Base-by-base conservation (phyloP, 1,140 invertebrate species). In the Eurosta solidaginis region DNA sequence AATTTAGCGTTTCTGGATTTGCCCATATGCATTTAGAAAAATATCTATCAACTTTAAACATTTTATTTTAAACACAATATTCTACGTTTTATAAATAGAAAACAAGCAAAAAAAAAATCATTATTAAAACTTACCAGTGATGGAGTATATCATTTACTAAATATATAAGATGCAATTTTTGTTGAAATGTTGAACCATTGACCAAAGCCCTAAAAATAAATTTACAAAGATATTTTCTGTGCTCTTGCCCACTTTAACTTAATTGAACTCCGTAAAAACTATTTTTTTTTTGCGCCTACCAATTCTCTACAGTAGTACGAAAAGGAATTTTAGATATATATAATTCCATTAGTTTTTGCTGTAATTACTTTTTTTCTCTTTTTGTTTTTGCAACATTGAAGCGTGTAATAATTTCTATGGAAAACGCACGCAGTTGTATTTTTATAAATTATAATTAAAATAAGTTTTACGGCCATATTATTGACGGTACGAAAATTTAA, bases 61-160 rank as follows among this genome's bases (percentile, higher is more conserved):
- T n/a, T n/a, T n/a, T n/a, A n/a, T 74, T 14, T 27, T 74, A 74
- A 74, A 74, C 2, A 33, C 27, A 40, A n/a, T 17, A 74, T 40
- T 74, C 3, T 68, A 6, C 25, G 25, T 68, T 7, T 68, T 75
- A 25, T 6, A n/a, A 20, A 75, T 36, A 27, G 9, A 54, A 54
- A 68, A 3, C 25, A 75, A 10, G 20, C 44, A 49, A 2, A 20
- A 14, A 27, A 50, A 45, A 76, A 76, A 45, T 1, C 14, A 1
- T 50, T 40, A 12, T 14, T 12, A n/a, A 50, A 83, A 86, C 93
- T 94, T 92, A 98, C 96, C 97, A 98, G 89, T 99, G 97, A 90
- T 98, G 97, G 73, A 98, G 90, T 40, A 98, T 93, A 91, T 99
- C 97, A 91, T 99, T 99, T 80, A 99, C 95, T 83, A 99, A 91